These are phyloP conservation scores for Tychaedon coryphoeus DNA, from an alignment of 2,113 vertebrate species.

Conservation along the genomic window DNA sequence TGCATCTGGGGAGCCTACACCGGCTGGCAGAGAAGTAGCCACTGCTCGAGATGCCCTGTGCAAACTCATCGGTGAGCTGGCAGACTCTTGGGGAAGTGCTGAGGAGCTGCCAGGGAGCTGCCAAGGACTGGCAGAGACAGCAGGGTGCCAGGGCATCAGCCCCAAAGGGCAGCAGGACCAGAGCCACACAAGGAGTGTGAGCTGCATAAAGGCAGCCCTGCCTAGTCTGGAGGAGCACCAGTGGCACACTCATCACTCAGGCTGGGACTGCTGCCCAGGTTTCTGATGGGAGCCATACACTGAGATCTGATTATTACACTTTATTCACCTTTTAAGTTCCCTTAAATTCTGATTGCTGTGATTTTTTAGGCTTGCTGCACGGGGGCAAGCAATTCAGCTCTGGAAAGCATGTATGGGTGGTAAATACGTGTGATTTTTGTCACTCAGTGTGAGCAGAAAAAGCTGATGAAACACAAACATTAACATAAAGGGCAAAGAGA, in stretches of 20 bases:
- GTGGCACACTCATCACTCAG: not conserved
- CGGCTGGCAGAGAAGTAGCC: not conserved
- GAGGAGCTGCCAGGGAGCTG: not conserved
- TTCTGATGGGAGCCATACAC: not conserved
- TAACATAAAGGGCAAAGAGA: not conserved
- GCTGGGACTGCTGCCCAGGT: not conserved
- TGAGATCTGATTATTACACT: not conserved
- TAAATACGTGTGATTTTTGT: not conserved
- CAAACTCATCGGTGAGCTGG: not conserved
- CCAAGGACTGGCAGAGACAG: not conserved
- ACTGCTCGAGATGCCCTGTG: not conserved
- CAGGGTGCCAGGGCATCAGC: not conserved
- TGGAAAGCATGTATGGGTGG: not conserved
- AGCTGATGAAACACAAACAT: not conserved
- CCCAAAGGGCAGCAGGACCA: not conserved
- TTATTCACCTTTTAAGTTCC: not conserved
- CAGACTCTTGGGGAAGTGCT: not conserved
- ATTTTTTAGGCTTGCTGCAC: not conserved
- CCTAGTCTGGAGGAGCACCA: not conserved
- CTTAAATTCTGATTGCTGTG: not conserved
- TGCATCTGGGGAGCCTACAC: not conserved
- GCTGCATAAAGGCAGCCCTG: rapidly evolving
- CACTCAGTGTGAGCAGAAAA: not conserved
- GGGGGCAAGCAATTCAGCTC: not conserved
- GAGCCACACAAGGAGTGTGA: not conserved